phyloP scores from a whole-genome alignment of 2,113 vertebrate species.

The Tauraco erythrolophus region DNA sequence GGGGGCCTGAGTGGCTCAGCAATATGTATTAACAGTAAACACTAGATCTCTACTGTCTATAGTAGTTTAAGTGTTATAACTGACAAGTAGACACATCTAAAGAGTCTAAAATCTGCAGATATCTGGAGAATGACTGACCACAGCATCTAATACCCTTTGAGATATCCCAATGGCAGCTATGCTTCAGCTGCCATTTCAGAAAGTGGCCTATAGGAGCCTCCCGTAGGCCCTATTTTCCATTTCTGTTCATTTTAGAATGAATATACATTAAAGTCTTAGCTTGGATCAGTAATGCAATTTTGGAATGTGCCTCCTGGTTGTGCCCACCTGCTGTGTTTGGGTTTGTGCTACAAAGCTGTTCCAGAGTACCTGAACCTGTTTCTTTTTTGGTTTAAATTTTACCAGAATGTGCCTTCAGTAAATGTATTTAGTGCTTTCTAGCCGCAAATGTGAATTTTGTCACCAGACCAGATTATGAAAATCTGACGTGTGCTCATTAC shows the following conservation, averaged over 20 bases:
- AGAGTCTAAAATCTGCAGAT: background rate
- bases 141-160: background rate
- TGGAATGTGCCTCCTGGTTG: background rate
- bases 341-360: background rate
- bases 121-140: background rate
- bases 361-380: background rate
- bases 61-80: background rate
- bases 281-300: background rate
- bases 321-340: background rate
- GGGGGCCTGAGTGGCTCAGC: background rate
- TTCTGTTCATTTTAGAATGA: background rate
- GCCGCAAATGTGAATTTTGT: background rate
- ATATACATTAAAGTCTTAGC: background rate
- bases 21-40: background rate
- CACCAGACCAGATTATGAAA: background rate
- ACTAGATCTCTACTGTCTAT: background rate
- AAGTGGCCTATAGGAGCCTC: background rate
- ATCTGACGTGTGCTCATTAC: background rate
- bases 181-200: background rate
- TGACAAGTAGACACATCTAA: background rate
- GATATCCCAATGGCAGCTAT: background rate
- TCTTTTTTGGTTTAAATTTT: background rate
- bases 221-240: background rate
- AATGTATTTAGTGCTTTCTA: background rate
- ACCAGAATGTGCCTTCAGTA: background rate